These are phyloP conservation scores for Ammodramus savannarum DNA, from an alignment of 2,113 vertebrate species.

Conservation along the genomic window DNA sequence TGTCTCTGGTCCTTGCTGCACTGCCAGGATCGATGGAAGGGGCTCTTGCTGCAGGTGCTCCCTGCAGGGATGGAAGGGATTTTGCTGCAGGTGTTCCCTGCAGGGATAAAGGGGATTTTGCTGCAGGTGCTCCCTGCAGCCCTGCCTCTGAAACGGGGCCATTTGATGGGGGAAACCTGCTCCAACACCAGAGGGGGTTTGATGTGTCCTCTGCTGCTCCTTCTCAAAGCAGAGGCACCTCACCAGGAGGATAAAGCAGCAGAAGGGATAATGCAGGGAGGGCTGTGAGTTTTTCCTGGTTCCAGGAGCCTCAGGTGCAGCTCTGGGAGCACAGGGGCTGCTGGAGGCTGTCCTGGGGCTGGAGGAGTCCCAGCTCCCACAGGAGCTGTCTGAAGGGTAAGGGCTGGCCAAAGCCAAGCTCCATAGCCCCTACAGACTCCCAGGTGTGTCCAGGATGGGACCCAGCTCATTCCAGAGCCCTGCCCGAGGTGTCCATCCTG, in stretches of 20 bases:
- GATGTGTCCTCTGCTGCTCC: neutral
- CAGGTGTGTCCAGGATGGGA: neutral
- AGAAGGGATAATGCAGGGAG: neutral
- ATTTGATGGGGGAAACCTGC: neutral
- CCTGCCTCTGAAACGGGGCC: neutral
- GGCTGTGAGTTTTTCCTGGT: neutral
- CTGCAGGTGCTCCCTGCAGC: neutral
- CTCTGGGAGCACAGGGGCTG: neutral
- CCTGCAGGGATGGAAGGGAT: too few species aligned
- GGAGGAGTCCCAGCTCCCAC: neutral
- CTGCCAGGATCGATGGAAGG: neutral
- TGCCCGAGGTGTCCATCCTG: neutral
- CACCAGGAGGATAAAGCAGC: neutral
- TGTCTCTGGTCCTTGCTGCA: neutral
- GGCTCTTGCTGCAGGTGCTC: too few species aligned
- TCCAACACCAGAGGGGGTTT: neutral
- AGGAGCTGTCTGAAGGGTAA: neutral
- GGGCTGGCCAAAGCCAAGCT: neutral
- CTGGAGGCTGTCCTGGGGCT: neutral
- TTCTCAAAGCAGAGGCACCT: neutral
- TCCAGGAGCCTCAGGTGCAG: neutral
- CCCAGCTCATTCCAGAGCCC: fast-evolving
- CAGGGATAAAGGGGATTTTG: neutral
- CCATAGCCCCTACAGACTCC: neutral
- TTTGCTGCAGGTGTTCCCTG: too few species aligned